Evolutionary conservation across 2,888 invertebrate genomes (phyloP).

Genomic region (Epicampocera succincta): DNA sequence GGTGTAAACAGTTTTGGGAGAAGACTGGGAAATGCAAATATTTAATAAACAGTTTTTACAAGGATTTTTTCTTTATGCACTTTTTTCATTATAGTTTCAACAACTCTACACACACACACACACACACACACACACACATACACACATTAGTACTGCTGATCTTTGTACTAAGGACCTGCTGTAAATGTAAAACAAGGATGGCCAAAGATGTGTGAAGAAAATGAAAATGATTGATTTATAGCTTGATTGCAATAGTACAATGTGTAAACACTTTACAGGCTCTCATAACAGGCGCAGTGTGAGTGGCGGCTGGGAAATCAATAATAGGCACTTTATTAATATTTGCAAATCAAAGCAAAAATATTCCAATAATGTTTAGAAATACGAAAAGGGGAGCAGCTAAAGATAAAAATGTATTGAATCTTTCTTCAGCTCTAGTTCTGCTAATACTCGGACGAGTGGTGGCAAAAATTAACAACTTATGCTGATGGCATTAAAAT

Average conservation of each 20-base stretch:
- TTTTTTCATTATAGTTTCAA: slow-evolving; percentile 6
- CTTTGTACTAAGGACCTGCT: background rate
- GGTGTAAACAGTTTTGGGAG: slow-evolving; percentile 49
- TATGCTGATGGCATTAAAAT: too few relatives aligned
- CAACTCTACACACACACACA: background rate
- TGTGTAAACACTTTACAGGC: slow-evolving; percentile 26
- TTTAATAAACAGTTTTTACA: slow-evolving; percentile 30
- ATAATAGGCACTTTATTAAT: slow-evolving; percentile 5
- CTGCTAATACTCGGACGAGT: background rate
- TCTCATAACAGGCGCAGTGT: background rate
- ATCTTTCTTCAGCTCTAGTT: background rate
- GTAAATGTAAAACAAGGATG: background rate
- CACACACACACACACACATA: too few relatives aligned
- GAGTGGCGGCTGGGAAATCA: background rate
- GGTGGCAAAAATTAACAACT: background rate
- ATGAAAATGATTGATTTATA: slow-evolving; percentile 63
- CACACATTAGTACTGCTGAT: too few relatives aligned
- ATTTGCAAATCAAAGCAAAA: background rate
- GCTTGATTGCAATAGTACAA: slow-evolving; percentile 40
- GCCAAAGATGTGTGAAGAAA: slow-evolving; percentile 1
- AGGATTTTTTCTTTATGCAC: background rate
- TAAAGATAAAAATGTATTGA: background rate
- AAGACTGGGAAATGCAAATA: slow-evolving; percentile 11
- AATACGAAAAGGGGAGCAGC: too few relatives aligned
- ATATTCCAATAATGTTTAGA: background rate